These are phyloP conservation scores for Trochalopteron elliotii DNA, from an alignment of 2,113 vertebrate genomes.

Conservation along the genomic window DNA sequence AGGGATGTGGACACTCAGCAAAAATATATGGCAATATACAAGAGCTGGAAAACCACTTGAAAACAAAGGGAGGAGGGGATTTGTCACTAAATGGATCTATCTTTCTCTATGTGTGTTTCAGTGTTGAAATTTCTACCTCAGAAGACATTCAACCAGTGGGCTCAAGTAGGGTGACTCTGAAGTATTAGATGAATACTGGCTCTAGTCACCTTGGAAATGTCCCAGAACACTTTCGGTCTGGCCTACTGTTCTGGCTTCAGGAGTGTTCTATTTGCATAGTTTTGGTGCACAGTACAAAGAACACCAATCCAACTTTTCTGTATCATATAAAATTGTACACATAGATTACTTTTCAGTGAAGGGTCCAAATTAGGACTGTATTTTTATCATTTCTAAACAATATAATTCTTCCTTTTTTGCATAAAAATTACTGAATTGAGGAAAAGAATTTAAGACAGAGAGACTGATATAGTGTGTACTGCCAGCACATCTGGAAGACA, in stretches of 20 bases:
- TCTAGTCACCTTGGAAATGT: background rate
- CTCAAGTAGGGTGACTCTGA: background rate
- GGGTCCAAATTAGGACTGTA: background rate
- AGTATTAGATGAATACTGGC: background rate
- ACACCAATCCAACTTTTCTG: background rate
- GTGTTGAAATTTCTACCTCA: background rate
- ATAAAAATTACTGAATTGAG: conserved; percentile 32
- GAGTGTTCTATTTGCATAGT: background rate
- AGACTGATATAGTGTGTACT: background rate
- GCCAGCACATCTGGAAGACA: conserved; percentile 59
- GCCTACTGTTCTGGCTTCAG: background rate
- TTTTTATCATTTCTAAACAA: conserved; percentile 22
- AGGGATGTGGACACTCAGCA: background rate
- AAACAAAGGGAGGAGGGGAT: background rate
- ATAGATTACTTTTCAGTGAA: background rate
- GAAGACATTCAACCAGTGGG: background rate
- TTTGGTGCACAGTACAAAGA: background rate
- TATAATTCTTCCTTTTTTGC: background rate
- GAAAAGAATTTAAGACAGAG: background rate
- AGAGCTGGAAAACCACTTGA: background rate
- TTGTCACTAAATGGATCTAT: background rate
- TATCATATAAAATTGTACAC: background rate
- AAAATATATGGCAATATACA: background rate
- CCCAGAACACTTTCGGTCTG: background rate
- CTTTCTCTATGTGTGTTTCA: fast-evolving